A percentile compares a stretch with the other conserved stretches of the same genome.
Evolutionary conservation across 2,888 invertebrate species (phyloP).

Genomic region (Ormyrus thymus): DNA sequence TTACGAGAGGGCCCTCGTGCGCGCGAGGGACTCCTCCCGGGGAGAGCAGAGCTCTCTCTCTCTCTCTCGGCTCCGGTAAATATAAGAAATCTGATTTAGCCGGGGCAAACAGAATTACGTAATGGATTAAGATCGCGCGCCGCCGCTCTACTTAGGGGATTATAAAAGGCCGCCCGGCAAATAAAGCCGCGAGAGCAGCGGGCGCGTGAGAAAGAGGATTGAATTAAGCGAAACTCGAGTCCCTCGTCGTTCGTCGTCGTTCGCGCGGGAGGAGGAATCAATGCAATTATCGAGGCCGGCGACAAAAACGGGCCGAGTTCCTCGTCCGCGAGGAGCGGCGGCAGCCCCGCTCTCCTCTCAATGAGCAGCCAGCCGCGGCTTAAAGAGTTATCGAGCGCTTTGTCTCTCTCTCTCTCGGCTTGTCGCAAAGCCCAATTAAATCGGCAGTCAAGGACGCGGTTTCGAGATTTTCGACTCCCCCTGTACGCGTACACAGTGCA

Average conservation of each 20-base stretch:
- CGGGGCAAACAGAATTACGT: neutral
- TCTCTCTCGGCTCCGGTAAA: neutral
- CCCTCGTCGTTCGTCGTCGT: too few species aligned
- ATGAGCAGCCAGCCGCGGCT: constrained; percentile 14
- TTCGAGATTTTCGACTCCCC: constrained; percentile 1
- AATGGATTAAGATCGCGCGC: neutral
- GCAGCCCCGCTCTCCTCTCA: neutral
- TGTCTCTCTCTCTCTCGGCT: constrained; percentile 1
- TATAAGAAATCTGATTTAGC: neutral
- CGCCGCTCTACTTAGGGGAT: too few species aligned
- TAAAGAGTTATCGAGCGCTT: constrained; percentile 38
- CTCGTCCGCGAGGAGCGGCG: neutral
- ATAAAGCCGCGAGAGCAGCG: neutral
- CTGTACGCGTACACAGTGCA: neutral
- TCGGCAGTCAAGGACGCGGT: constrained; percentile 33
- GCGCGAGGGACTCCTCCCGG: neutral
- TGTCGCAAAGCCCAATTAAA: constrained; percentile 36
- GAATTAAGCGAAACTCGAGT: too few species aligned
- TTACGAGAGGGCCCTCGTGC: neutral
- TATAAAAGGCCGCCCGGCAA: too few species aligned
- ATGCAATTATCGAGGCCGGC: constrained; percentile 33
- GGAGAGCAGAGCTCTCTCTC: neutral
- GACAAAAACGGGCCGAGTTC: constrained; percentile 26
- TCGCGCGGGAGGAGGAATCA: constrained; percentile 8
- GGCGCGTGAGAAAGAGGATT: constrained; percentile 1